Percentiles rank a stretch among this genome's conserved stretches.
Conservation (phyloP, 1,140 invertebrate species). For the Saxidomus purpurata region DNA sequence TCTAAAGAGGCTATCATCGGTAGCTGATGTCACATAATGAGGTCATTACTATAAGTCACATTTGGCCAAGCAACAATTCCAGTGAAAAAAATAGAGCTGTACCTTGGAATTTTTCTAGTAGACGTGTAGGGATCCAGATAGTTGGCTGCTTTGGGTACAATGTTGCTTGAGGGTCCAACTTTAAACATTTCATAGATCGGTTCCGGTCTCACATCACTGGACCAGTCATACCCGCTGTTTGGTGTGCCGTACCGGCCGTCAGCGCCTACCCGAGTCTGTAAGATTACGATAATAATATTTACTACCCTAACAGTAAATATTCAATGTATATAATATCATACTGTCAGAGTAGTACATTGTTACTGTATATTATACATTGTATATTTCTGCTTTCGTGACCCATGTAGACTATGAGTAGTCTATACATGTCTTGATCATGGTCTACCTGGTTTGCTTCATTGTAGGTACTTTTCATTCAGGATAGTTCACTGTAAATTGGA, state of each 20-base stretch:
- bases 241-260: slow-evolving; percentile 23
- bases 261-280: neutral
- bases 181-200: slow-evolving; percentile 49
- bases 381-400: neutral
- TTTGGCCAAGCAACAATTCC: too few relatives aligned
- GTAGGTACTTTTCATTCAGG: too few relatives aligned
- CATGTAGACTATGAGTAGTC: too few relatives aligned
- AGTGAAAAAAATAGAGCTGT: neutral
- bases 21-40: too few relatives aligned
- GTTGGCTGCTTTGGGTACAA: slow-evolving; percentile 24
- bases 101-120: slow-evolving; percentile 18
- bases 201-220: neutral
- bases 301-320: neutral
- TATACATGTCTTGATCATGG: too few relatives aligned
- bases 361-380: too few relatives aligned
- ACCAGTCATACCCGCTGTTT: slow-evolving; percentile 13
- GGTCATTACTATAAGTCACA: too few relatives aligned
- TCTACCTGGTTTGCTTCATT: too few relatives aligned
- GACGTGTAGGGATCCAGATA: slow-evolving; percentile 19
- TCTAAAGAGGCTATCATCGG: too few relatives aligned
- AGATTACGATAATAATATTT: neutral
- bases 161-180: slow-evolving; percentile 1
- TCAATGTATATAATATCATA: neutral
- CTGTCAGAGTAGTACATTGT: neutral
- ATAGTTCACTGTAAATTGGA: too few relatives aligned